These are phyloP conservation scores for Suncus etruscus DNA, from an alignment of 2,113 vertebrate species.

Conservation along the genomic window DNA sequence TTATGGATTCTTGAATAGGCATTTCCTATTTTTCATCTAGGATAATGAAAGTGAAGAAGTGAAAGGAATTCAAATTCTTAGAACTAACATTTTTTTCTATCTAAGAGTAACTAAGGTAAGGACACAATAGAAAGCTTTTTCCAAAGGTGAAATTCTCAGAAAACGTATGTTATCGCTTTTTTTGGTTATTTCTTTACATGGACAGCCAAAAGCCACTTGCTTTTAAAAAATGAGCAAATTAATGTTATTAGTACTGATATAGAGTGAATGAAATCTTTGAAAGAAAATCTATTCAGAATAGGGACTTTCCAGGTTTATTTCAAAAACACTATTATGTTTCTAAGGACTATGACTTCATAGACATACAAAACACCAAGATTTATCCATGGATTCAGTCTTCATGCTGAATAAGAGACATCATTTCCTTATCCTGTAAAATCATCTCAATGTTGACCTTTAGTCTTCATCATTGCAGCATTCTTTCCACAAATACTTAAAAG, in stretches of 20 bases:
- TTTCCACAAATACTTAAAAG: not conserved
- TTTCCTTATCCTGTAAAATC: conserved; percentile 3
- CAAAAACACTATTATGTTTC: conserved; percentile 47
- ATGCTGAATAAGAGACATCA: not conserved
- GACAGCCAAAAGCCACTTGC: conserved; percentile 28
- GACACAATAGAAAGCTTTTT: conserved; percentile 56
- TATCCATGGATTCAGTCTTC: not conserved
- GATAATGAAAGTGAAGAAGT: conserved; percentile 15
- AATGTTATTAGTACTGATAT: conserved; percentile 49
- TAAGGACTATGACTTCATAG: conserved; percentile 18
- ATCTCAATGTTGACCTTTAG: not conserved
- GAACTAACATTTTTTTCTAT: conserved; percentile 58
- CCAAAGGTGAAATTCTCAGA: conserved; percentile 69
- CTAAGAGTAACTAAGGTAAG: conserved; percentile 45
- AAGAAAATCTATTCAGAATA: conserved; percentile 42
- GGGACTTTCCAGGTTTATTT: conserved; percentile 31
- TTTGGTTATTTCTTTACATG: conserved; percentile 23
- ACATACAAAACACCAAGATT: not conserved
- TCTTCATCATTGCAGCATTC: conserved; percentile 19
- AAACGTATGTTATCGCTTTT: conserved; percentile 33
- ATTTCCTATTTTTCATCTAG: conserved; percentile 34
- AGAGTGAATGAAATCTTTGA: conserved; percentile 60
- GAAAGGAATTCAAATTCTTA: conserved; percentile 62
- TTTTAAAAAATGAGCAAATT: conserved; percentile 71
- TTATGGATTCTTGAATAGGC: not conserved